Conservation (phyloP, 2,113 vertebrate species). For the Myotis davidii region DNA sequence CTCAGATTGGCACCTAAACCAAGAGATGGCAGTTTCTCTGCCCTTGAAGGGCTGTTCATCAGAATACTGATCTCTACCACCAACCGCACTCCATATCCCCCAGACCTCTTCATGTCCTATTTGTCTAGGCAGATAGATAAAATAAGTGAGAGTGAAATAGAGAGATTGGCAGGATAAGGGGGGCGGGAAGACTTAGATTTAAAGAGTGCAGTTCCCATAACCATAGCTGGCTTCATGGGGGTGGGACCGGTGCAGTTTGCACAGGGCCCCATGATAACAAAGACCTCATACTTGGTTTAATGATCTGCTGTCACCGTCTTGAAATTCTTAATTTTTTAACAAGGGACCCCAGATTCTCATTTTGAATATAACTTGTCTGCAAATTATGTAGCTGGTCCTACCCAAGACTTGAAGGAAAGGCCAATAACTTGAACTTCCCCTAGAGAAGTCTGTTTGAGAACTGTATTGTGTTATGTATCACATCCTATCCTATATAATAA, state of each 20-base stretch:
- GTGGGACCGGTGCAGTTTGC: background rate
- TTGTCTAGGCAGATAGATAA: conserved; percentile 31
- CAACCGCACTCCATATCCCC: background rate
- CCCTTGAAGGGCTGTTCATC: conserved; percentile 1
- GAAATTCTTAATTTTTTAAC: conserved; percentile 47
- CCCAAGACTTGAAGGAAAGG: conserved; percentile 9
- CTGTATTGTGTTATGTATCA: background rate
- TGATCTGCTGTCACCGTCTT: background rate
- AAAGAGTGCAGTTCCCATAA: background rate
- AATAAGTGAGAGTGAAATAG: conserved; percentile 22
- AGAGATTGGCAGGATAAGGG: background rate
- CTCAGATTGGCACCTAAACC: background rate
- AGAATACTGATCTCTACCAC: background rate
- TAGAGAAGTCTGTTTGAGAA: conserved; percentile 15
- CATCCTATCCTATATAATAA: background rate
- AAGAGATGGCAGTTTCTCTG: background rate
- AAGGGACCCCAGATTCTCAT: background rate
- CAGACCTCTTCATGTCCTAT: background rate
- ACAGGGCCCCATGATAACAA: background rate
- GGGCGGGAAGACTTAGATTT: background rate
- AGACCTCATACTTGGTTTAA: background rate
- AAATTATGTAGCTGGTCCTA: conserved; percentile 8
- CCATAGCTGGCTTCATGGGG: background rate
- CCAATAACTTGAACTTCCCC: conserved; percentile 17
- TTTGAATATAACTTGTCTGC: conserved; percentile 1